A percentile compares a stretch with the other conserved stretches of the same genome.
These are phyloP conservation scores for Hippopotamyrus pictus DNA, from an alignment of 2,797 vertebrate species.

Conservation along the genomic window DNA sequence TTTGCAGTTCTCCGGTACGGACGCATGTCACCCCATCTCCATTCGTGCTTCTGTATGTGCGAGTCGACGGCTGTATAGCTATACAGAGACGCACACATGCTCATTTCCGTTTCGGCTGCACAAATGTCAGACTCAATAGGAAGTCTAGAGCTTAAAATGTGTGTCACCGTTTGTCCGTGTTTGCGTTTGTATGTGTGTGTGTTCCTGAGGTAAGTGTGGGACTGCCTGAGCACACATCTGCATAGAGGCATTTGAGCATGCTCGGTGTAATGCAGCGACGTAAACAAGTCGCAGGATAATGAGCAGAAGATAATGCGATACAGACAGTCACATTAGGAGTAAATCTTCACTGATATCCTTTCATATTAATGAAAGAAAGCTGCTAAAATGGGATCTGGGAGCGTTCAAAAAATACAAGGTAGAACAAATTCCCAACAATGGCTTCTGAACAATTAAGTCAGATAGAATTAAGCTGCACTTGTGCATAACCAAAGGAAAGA, in stretches of 20 bases:
- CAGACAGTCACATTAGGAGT: neutral
- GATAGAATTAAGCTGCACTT: neutral
- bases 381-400: neutral
- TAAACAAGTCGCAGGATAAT: neutral
- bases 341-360: neutral
- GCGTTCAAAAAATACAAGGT: neutral
- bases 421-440: neutral
- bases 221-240: neutral
- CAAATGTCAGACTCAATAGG: neutral
- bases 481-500: neutral
- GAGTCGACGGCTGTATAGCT: neutral
- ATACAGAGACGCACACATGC: neutral
- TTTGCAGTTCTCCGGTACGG: slow-evolving; percentile 86
- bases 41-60: neutral
- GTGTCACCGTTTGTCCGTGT: neutral
- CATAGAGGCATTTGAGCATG: neutral
- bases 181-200: neutral
- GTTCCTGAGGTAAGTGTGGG: neutral
- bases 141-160: neutral
- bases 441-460: neutral
- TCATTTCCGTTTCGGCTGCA: neutral
- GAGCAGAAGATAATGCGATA: neutral
- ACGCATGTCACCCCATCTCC: neutral
- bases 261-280: neutral
- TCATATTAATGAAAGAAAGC: neutral